Evolutionary conservation across 2,797 vertebrate species (phyloP).

Genomic region (Erethizon dorsatum): DNA sequence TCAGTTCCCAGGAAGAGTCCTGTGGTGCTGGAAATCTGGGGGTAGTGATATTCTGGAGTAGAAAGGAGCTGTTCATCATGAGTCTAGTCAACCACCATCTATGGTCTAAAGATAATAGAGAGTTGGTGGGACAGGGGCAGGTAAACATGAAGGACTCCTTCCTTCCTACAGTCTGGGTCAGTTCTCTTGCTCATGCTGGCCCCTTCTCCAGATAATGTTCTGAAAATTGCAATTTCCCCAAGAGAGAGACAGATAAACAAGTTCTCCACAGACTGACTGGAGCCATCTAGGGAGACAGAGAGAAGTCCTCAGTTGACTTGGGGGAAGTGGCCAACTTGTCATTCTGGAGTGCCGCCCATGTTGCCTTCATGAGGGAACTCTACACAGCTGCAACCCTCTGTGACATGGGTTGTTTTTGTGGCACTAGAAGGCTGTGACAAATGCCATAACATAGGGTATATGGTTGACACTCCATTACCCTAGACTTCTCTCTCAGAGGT

Average conservation of each 20-base stretch:
- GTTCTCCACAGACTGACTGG: slow-evolving; percentile 65
- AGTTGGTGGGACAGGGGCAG: not conserved
- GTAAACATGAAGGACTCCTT: not conserved
- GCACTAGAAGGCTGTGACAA: not conserved
- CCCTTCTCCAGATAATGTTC: not conserved
- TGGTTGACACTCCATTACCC: not conserved
- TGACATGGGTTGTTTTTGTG: not conserved
- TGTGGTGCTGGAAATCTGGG: no score
- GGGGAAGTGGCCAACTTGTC: slow-evolving; percentile 20
- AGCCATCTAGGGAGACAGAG: slow-evolving; percentile 51
- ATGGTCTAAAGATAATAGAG: not conserved
- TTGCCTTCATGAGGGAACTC: not conserved
- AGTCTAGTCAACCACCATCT: not conserved
- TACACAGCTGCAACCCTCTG: not conserved
- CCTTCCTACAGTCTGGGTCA: not conserved
- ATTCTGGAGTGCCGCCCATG: not conserved
- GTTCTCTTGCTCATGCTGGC: not conserved
- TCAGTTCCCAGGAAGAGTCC: not conserved
- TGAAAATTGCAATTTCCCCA: slow-evolving; percentile 7
- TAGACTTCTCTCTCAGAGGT: not conserved
- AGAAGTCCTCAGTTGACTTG: not conserved
- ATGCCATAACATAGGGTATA: not conserved
- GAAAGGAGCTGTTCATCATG: not conserved
- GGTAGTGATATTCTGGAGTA: not conserved
- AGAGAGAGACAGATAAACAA: slow-evolving; percentile 3